Percentiles rank a stretch among this genome's conserved stretches.
These are phyloP conservation scores for Sporophila hypoxantha DNA, from an alignment of 2,113 vertebrate species.

Conservation along the genomic window DNA sequence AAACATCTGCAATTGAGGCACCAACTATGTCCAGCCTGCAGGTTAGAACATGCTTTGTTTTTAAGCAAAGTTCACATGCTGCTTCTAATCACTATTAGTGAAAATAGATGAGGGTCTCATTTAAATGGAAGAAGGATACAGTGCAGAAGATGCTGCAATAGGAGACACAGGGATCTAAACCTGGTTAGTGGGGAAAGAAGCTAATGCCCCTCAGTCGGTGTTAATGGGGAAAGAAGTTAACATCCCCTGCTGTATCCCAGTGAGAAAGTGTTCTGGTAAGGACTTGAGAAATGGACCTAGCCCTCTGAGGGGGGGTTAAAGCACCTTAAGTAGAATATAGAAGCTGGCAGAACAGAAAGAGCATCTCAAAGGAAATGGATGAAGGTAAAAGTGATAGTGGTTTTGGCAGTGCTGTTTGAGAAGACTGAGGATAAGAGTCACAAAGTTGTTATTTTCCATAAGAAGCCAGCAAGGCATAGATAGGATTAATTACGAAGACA, in stretches of 20 bases:
- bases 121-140: neutral
- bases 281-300: neutral
- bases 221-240: neutral
- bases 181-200: neutral
- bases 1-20: neutral
- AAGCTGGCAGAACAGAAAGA: neutral
- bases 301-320: neutral
- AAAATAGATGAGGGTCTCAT: neutral
- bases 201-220: no score
- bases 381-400: neutral
- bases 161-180: neutral
- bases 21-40: neutral
- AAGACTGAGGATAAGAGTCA: neutral
- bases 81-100: neutral
- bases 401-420: neutral
- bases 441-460: fast-evolving
- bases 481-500: neutral
- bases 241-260: neutral
- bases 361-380: neutral
- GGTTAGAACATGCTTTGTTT: neutral
- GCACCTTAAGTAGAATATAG: neutral
- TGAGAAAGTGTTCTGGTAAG: neutral
- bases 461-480: neutral
- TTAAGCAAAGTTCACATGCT: neutral
- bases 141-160: neutral